Base-by-base conservation (phyloP, 2,113 vertebrate species). In the Poeciliopsis prolifica region DNA sequence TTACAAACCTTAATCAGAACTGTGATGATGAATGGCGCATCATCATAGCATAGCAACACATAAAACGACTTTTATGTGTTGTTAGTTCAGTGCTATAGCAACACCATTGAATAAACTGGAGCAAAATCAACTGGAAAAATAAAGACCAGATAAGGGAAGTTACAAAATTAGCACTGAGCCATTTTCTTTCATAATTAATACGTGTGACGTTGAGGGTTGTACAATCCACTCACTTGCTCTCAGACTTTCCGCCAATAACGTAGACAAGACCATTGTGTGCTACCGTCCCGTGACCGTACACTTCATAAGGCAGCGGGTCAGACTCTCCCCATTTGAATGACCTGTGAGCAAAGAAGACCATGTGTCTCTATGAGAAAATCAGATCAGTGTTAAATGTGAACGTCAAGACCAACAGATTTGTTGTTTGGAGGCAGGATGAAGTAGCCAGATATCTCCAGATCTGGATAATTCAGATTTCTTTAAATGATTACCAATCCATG, bases 321-420 rank as follows among this genome's bases (percentile, higher is more conserved):
- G 96, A 96, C 75, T 99, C 98, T 0, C 98, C 98, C 98, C 98
- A 99, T 92, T 99, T 99, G 90, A 99, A 99, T 2, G 98, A 99
- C 83, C 98, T 99, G 88, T n/a, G 40, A 0, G 65, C 29, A 71
- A 24, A 44, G 1, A 62, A 11, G 5, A 68, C 1, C 17, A 69
- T 19, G 9, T 5, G 30, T 64, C 9, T 29, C 35, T 29, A 31
- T 70, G 0, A 51, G 1, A 6, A 26, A 28, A 26, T 2, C 26
- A 28, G 42, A 31, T 62, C 61, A 10, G 3, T 58, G 22, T 62
- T 62, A 24, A 31, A 17, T 0, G 19, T 37, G n/a, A 66, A 51
- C 61, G 58, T 10, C 5, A 12, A 48, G 15, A 76, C 1, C 9
- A 26, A 60, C 22, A 0, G 35, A 44, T 30, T 3, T 61, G 48